Evolutionary conservation across 2,888 invertebrate genomes (phyloP).

Genomic region (Caenorhabditis sp.): DNA sequence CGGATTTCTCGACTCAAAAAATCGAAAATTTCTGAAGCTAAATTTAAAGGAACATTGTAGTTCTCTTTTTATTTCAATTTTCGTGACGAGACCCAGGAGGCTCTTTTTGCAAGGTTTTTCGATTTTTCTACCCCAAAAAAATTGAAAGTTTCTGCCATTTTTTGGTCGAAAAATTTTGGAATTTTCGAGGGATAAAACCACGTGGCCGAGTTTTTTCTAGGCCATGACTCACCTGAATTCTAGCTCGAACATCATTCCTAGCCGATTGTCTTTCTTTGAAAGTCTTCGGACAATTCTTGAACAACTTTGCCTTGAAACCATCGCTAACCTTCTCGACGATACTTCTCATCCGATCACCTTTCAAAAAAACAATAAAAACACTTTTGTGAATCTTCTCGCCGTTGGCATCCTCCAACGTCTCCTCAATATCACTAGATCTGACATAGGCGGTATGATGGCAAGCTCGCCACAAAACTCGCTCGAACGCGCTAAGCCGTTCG

Average conservation of each 20-base stretch:
- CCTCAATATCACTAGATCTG: slow-evolving; percentile 82
- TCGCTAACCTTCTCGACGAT: slow-evolving; percentile 83
- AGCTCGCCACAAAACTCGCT: slow-evolving; percentile 95
- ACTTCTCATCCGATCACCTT: slow-evolving; percentile 95
- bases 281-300: slow-evolving; percentile 95
- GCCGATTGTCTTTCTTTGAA: slow-evolving; percentile 76
- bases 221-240: slow-evolving; percentile 21
- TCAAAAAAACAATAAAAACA: slow-evolving; percentile 81
- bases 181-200: too few relatives aligned
- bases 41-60: too few relatives aligned
- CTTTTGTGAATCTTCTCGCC: slow-evolving; percentile 94
- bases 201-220: too few relatives aligned
- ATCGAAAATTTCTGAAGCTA: too few relatives aligned
- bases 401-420: slow-evolving; percentile 85
- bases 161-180: too few relatives aligned
- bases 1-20: too few relatives aligned
- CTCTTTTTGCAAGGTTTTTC: too few relatives aligned
- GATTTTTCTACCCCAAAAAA: too few relatives aligned
- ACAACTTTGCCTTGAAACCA: slow-evolving; percentile 82
- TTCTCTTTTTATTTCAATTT: too few relatives aligned
- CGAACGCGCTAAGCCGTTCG: slow-evolving; percentile 92
- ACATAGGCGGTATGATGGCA: slow-evolving; percentile 85
- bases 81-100: too few relatives aligned
- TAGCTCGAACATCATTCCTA: slow-evolving; percentile 67
- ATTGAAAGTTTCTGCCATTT: too few relatives aligned